phyloP scores from a whole-genome alignment of 2,113 vertebrate genomes.

The Marmota monax region DNA sequence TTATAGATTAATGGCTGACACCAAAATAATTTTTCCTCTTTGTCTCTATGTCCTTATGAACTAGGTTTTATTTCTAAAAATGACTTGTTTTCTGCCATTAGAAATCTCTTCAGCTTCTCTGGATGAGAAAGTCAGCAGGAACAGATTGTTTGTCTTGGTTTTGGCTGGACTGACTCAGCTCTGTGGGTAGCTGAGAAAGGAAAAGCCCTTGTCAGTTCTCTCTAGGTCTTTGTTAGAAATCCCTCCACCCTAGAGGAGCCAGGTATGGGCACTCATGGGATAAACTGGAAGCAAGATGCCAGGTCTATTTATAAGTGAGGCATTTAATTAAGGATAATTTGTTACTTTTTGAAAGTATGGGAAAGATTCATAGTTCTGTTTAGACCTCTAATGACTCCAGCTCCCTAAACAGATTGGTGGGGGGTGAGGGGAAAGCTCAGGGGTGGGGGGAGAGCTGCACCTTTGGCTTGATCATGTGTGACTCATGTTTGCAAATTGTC shows the following conservation, averaged over 20 bases:
- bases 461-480: neutral
- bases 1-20: neutral
- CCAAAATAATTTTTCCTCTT: constrained; percentile 3
- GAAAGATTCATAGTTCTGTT: neutral
- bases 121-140: constrained; percentile 56
- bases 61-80: constrained; percentile 55
- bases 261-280: neutral
- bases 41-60: neutral
- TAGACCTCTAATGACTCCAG: neutral
- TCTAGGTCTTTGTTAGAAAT: constrained; percentile 37
- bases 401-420: neutral
- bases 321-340: constrained; percentile 15
- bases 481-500: neutral
- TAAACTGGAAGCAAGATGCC: neutral
- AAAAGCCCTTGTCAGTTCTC: neutral
- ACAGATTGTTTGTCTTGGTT: constrained; percentile 48
- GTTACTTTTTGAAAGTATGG: constrained; percentile 12
- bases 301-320: neutral
- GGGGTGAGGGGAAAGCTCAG: too few species aligned
- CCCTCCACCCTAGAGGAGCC: neutral
- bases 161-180: constrained; percentile 9
- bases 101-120: constrained; percentile 36
- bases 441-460: neutral
- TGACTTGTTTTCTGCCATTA: constrained; percentile 21
- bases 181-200: constrained; percentile 10